Base-by-base conservation (phyloP, 2,113 vertebrate species). In the Syngnathus typhle region DNA sequence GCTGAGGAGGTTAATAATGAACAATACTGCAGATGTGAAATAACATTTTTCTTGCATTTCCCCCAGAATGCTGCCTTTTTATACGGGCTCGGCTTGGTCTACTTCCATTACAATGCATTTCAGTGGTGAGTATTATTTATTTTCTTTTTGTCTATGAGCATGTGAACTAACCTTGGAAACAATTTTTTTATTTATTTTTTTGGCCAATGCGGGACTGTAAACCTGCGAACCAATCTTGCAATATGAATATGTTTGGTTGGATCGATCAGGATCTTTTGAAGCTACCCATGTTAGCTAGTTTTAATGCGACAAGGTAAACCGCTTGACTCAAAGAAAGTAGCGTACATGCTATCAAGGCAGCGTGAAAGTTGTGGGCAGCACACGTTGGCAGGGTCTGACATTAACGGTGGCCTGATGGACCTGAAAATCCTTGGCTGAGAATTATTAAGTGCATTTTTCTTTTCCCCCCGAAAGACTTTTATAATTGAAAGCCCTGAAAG, bases 41-140 rank as follows among this genome's bases (percentile, higher is more conserved):
- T 36, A 6, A 38, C 32, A 7, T 19, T n/a, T 37, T 64, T 51
- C 61, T 51, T 68, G 7, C 5, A 49, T 43, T 66, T 70, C 54
- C 58, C 56, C 19, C 92, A 99, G 97, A 98, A 99, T 94, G 94
- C 95, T 95, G 93, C 95, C 93, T 99, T 99, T 95, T 94, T 99
- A 89, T 99, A 99, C 79, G 97, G 97, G 91, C 94, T 99, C 87
- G 97, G 96, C 89, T 94, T 99, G 95, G 95, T 98, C 90, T 99
- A 99, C 93, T 98, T 97, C 94, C 93, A 96, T 96, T 98, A 96
- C 90, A 98, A 98, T 90, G 95, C 97, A 88, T 98, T 96, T 96
- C 97, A 98, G 68, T 99, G 97, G 97, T 99, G 93, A 96, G 96
- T 96, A 85, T 67, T 65, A 60, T 9, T 6, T 27, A 13, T 51